Base-by-base conservation (phyloP, 2,888 invertebrate genomes). In the Lithophane semibrunnea region DNA sequence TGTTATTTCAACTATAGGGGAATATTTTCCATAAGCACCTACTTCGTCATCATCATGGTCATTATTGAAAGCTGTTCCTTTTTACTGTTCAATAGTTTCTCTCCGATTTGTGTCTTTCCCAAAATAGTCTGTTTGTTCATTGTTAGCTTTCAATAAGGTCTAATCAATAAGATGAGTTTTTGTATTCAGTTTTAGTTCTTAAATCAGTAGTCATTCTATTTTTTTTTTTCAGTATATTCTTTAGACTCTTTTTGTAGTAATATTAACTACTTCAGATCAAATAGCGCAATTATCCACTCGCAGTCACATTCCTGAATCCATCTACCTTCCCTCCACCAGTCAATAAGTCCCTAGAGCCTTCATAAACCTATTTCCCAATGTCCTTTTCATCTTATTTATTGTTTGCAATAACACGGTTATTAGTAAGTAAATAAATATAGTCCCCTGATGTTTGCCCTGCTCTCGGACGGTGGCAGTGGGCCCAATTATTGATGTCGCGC, bases 371-470 rank as follows among this genome's bases (percentile, higher is more conserved):
- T 96, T 96, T 94, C 93, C 92, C 89, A 92, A 91, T 94, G 95
- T 95, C 95, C 95, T 95, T 94, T 93, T 93, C 93, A 93, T 94
- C 93, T 93, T 95, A 93, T 95, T 96, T 95, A 95, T 94, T 96
- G 94, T 96, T 96, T 95, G 94, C 92, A 83, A 90, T 92, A 89
- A 92, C 92, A 92, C 91, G 89, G 94, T 95, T 96, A 96, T 96
- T 96, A 96, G 95, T 94, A 95, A 95, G 94, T 95, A 96, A 95
- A 96, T 95, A 96, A 95, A 96, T 95, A 95, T 93, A 93, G 94
- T 94, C 95, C 95, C 96, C 91, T 87, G 86, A 85, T 96, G 87
- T 96, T 96, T 96, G 94, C 84, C 21, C 79, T 91, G 90, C 95
- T 92, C 96, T 96, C 91, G 89, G 86, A 85, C 89, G 85, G 89